phyloP scores from a whole-genome alignment of 1,140 invertebrate species.

The Adoxophyes honmai region DNA sequence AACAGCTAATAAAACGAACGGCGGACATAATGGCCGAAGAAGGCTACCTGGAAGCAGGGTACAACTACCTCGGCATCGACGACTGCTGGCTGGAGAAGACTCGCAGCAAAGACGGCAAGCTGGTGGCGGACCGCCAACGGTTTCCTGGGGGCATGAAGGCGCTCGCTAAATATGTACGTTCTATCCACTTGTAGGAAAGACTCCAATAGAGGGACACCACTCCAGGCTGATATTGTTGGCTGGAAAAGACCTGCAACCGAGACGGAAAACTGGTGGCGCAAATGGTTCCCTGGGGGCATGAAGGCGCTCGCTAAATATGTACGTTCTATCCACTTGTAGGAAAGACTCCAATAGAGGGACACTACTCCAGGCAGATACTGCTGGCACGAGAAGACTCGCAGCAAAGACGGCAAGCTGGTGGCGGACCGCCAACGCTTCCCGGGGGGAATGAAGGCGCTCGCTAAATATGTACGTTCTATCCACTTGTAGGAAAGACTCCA shows the following conservation, averaged over 20 bases:
- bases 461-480: slow-evolving; percentile 86
- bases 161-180: slow-evolving; percentile 89
- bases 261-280: slow-evolving; percentile 81
- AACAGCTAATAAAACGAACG: slow-evolving; percentile 87
- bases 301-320: slow-evolving; percentile 90
- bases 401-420: slow-evolving; percentile 81
- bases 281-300: slow-evolving; percentile 91
- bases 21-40: slow-evolving; percentile 87
- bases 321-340: slow-evolving; percentile 50
- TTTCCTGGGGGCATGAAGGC: slow-evolving; percentile 91
- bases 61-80: slow-evolving; percentile 92
- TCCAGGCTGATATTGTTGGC: no score
- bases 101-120: slow-evolving; percentile 80
- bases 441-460: slow-evolving; percentile 87
- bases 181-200: background rate
- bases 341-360: background rate
- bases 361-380: no score
- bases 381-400: slow-evolving; percentile 86
- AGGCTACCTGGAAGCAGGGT: slow-evolving; percentile 88
- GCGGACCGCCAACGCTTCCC: slow-evolving; percentile 88
- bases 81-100: slow-evolving; percentile 91
- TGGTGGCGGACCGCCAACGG: slow-evolving; percentile 85
- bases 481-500: background rate
- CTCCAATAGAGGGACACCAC: background rate
- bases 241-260: slow-evolving; percentile 82